Conservation (phyloP, 1,140 invertebrate genomes). For the Diachasma alloeum region DNA sequence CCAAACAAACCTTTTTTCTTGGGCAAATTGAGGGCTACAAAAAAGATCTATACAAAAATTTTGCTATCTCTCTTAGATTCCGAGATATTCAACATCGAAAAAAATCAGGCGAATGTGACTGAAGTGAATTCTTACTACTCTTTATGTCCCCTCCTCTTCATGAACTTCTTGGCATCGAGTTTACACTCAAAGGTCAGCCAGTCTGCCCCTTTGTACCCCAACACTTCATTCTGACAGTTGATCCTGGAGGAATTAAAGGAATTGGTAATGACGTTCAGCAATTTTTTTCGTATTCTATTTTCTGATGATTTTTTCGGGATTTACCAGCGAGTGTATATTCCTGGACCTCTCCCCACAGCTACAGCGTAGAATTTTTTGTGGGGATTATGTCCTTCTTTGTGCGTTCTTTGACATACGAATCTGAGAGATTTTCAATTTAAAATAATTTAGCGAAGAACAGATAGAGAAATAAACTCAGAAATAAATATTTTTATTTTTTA, state of each 20-base stretch:
- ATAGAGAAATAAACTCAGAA: too few relatives aligned
- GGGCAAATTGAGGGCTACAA: too few relatives aligned
- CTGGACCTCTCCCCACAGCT: not conserved
- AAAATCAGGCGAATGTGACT: too few relatives aligned
- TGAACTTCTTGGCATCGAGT: not conserved
- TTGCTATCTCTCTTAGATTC: too few relatives aligned
- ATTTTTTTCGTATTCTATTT: not conserved
- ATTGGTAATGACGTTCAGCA: not conserved
- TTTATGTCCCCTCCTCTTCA: not conserved
- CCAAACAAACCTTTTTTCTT: too few relatives aligned
- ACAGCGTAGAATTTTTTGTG: not conserved
- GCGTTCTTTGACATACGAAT: not conserved
- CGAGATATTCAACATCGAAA: too few relatives aligned
- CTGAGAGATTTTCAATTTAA: too few relatives aligned
- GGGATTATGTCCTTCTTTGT: not conserved
- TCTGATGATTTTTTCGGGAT: slow-evolving; percentile 18
- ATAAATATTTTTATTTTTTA: too few relatives aligned
- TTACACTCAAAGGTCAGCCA: not conserved
- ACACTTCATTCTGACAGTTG: not conserved
- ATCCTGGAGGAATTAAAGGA: not conserved
- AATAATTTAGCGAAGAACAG: not conserved
- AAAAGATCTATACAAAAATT: too few relatives aligned
- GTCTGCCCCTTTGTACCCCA: not conserved
- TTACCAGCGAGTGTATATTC: not conserved
- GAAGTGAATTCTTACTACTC: too few relatives aligned